phyloP scores from a whole-genome alignment of 2,797 vertebrate genomes.

The Falco novaeseelandiae region DNA sequence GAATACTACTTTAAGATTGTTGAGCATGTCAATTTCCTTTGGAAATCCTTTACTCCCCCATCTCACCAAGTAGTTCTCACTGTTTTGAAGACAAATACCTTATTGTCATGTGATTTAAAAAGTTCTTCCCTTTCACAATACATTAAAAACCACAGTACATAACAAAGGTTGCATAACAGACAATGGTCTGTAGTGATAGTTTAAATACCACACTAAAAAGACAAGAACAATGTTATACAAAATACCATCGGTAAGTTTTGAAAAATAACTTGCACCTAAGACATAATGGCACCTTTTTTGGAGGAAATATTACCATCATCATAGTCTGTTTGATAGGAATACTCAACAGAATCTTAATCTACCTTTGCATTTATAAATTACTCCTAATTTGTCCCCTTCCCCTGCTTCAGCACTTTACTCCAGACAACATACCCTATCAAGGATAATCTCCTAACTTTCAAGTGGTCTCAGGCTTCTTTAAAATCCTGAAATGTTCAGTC shows the following conservation, averaged over 20 bases:
- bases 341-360: background rate
- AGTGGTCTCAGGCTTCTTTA: background rate
- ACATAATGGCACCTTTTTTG: background rate
- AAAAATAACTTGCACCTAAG: background rate
- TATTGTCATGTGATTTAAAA: background rate
- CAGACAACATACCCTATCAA: background rate
- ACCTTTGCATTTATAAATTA: background rate
- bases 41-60: conserved; percentile 96
- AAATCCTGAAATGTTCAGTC: background rate
- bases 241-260: background rate
- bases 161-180: background rate
- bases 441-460: background rate
- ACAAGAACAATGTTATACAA: background rate
- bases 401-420: background rate
- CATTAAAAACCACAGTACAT: background rate
- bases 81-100: conserved; percentile 65
- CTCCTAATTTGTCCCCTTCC: background rate
- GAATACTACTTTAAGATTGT: conserved; percentile 98
- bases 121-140: background rate
- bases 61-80: conserved; percentile 96
- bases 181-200: background rate
- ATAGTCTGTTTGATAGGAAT: background rate
- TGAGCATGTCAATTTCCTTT: conserved; percentile 96
- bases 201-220: background rate
- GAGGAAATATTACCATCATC: background rate